A percentile compares a stretch with the other conserved stretches of the same genome.
phyloP scores from a whole-genome alignment of 2,797 vertebrate species.

The Prunella strophiata region DNA sequence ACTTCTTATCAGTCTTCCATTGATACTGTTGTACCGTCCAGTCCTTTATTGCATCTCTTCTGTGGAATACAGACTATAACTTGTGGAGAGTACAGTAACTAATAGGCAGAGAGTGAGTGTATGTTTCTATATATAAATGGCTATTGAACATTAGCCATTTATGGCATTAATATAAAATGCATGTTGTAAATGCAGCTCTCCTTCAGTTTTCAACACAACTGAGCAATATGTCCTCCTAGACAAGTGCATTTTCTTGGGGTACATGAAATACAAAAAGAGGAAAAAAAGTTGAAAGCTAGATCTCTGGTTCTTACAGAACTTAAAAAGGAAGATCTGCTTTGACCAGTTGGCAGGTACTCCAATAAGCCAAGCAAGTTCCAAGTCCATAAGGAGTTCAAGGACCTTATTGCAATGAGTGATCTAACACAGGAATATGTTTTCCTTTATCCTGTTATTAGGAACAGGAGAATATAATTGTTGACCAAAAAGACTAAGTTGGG shows the following conservation, averaged over 20 bases:
- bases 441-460: not conserved
- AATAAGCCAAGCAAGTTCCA: not conserved
- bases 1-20: not conserved
- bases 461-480: not conserved
- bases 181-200: not conserved
- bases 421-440: not conserved
- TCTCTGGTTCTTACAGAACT: not conserved
- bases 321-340: not conserved
- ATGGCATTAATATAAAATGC: not conserved
- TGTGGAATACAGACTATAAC: not conserved
- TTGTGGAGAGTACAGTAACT: not conserved
- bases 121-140: not conserved
- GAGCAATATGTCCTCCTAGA: not conserved
- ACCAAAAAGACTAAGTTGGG: not conserved
- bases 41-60: not conserved
- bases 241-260: not conserved
- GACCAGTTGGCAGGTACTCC: not conserved
- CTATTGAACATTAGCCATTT: not conserved
- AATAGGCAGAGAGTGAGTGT: not conserved
- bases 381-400: not conserved
- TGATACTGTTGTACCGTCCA: not conserved
- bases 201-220: not conserved
- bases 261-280: not conserved
- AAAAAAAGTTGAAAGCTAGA: not conserved
- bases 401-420: not conserved